Evolutionary conservation across 1,140 invertebrate species (phyloP), one percentile per base, ranked within the genome.

Genomic region (Pollicipes pollicipes): DNA sequence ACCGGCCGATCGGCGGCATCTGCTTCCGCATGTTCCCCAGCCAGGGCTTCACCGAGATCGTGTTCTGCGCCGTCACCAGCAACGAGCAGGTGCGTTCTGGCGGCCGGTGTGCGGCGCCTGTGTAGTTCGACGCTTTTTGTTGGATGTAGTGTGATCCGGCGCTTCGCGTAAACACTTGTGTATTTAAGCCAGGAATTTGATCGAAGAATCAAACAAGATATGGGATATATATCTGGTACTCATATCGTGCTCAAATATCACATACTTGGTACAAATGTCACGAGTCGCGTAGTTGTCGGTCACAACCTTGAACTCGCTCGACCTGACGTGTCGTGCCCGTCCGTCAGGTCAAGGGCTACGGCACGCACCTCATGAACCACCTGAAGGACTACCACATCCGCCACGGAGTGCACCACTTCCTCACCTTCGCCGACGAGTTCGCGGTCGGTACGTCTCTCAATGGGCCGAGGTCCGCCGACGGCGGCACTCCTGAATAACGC

Each of bases 341-440:
- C 77, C 13, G 77, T 21, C 35, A 73, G 72, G 78, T 78, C 0
- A 93, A 97, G 82, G 97, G 97, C 3, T 99, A 99, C 80, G 97
- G 97, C 0, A 97, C 97, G 0, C 94, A 98, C 79, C 83, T 99
- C 73, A 99, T 99, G 97, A 99, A 99, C 79, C 95, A 98, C 80
- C 82, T 99, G 1, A 99, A 99, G 79, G 96, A 99, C 78, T 99
- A 98, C 79, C 95, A 98, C 78, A 90, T 98, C 30, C 85, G 89
- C 70, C 90, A 93, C 74, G 90, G 90, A 73, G 90, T 98, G 69
- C 83, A 91, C 8, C 93, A 99, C 80, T 94, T 98, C 80, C 83
- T 99, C 0, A 98, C 97, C 0, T 99, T 94, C 80, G 97, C 96
- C 32, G 97, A 99, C 80, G 90, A 97, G 77, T 95, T 90, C 81